A percentile compares a stretch with the other conserved stretches of the same genome.
Evolutionary conservation across 2,113 vertebrate species (phyloP).

Genomic region (Rhipidura dahli): DNA sequence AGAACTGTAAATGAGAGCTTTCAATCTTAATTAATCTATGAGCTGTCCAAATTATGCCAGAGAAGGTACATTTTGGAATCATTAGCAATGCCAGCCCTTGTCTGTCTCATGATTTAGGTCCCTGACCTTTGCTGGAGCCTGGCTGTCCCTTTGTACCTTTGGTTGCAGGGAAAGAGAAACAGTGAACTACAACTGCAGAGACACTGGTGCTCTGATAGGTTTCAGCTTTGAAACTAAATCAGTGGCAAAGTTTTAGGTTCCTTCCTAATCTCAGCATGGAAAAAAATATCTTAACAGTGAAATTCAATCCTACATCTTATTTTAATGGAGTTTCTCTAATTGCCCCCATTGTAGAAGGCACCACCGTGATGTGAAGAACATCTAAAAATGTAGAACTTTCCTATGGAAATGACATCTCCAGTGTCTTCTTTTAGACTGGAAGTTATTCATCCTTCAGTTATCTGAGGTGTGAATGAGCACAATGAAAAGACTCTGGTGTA

Average conservation of each 20-base stretch:
- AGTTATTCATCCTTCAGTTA: neutral
- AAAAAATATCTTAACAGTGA: neutral
- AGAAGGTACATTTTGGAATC: neutral
- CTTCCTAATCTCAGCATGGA: neutral
- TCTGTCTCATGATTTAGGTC: too few relatives aligned
- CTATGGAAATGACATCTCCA: neutral
- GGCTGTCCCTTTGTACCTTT: neutral
- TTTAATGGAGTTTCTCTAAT: neutral
- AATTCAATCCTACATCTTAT: neutral
- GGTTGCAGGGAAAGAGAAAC: neutral
- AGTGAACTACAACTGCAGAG: neutral
- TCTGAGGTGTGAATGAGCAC: neutral
- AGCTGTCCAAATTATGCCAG: neutral
- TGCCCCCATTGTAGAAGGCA: neutral
- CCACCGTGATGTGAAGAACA: neutral
- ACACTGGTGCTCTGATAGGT: neutral
- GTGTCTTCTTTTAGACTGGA: neutral
- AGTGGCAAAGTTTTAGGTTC: neutral
- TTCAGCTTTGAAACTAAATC: neutral
- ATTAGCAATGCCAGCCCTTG: neutral
- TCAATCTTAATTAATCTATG: neutral
- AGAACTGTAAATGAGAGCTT: neutral
- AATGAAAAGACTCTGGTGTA: neutral
- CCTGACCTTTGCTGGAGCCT: neutral
- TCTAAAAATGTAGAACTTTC: neutral